phyloP scores from a whole-genome alignment of 1,140 invertebrate species.

The Latrodectus geometricus region DNA sequence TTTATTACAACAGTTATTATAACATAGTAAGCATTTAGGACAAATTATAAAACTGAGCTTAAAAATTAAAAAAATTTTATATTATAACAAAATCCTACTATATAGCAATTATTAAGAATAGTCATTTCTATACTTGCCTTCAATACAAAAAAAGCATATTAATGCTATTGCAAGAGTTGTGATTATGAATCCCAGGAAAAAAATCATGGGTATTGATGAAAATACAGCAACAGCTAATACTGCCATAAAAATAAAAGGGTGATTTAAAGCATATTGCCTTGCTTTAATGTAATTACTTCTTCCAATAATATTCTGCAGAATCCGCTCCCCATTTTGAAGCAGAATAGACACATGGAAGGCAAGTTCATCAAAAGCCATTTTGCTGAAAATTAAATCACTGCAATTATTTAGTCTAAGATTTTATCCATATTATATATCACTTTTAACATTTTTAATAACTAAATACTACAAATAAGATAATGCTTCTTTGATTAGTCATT shows the following conservation, averaged over 20 bases:
- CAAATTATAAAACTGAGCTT: not conserved
- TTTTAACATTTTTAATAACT: too few relatives aligned
- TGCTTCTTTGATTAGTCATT: too few relatives aligned
- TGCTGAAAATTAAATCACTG: not conserved
- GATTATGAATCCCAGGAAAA: constrained; percentile 35
- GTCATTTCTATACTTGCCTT: constrained; percentile 8
- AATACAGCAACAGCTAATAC: constrained; percentile 12
- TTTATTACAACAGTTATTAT: too few relatives aligned
- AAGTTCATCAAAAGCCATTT: constrained; percentile 20
- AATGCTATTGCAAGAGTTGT: constrained; percentile 34
- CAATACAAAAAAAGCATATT: constrained; percentile 49
- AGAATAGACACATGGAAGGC: not conserved
- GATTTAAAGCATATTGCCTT: constrained; percentile 2
- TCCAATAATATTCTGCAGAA: constrained; percentile 24
- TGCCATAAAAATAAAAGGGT: constrained; percentile 33
- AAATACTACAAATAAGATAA: too few relatives aligned
- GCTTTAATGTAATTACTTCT: not conserved
- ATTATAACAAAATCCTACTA: not conserved
- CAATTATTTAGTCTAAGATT: not conserved
- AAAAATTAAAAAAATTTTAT: constrained; percentile 4
- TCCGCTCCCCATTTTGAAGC: not conserved
- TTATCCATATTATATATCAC: too few relatives aligned
- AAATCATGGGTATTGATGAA: constrained; percentile 23
- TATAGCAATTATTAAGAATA: not conserved
- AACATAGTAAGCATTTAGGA: too few relatives aligned